A percentile compares a stretch with the other conserved stretches of the same genome.
Conservation (phyloP, 1,140 invertebrate genomes). For the Heliconius congener region DNA sequence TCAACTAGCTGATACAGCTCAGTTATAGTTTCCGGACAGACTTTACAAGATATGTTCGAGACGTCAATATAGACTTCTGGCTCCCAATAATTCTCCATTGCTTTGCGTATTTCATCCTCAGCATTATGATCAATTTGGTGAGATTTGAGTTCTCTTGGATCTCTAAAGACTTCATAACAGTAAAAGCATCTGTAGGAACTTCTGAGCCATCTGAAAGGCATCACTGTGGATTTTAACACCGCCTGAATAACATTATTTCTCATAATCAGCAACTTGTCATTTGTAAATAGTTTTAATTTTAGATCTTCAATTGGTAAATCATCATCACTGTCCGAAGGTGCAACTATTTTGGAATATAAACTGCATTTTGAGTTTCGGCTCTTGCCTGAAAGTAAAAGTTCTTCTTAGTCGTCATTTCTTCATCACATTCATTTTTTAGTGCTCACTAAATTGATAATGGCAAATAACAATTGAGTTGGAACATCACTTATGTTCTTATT, state of each 20-base stretch:
- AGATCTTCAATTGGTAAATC: constrained; percentile 25
- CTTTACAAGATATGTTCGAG: constrained; percentile 45
- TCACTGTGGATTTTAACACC: constrained; percentile 49
- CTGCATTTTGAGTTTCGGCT: constrained; percentile 15
- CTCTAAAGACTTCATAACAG: constrained; percentile 53
- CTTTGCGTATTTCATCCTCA: constrained; percentile 39
- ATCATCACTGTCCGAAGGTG: constrained; percentile 26
- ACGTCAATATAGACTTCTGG: constrained; percentile 50
- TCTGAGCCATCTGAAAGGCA: constrained; percentile 54
- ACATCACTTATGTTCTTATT: background rate
- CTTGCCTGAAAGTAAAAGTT: constrained; percentile 23
- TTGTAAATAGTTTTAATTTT: constrained; percentile 23
- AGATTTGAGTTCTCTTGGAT: constrained; percentile 45
- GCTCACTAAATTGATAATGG: background rate
- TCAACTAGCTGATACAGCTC: constrained; percentile 47
- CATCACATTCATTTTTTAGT: background rate
- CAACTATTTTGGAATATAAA: constrained; percentile 33
- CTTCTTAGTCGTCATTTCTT: constrained; percentile 20
- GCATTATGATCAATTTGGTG: constrained; percentile 42
- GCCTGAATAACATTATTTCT: constrained; percentile 48
- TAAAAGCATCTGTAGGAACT: constrained; percentile 57
- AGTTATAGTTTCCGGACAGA: constrained; percentile 38
- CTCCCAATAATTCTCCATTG: constrained; percentile 49
- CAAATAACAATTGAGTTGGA: background rate
- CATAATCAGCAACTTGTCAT: constrained; percentile 36